Evolutionary conservation across 30 jellyfish, hydroid and myxozoan genomes (phyloP).

Genomic region (Morbakka virulenta): DNA sequence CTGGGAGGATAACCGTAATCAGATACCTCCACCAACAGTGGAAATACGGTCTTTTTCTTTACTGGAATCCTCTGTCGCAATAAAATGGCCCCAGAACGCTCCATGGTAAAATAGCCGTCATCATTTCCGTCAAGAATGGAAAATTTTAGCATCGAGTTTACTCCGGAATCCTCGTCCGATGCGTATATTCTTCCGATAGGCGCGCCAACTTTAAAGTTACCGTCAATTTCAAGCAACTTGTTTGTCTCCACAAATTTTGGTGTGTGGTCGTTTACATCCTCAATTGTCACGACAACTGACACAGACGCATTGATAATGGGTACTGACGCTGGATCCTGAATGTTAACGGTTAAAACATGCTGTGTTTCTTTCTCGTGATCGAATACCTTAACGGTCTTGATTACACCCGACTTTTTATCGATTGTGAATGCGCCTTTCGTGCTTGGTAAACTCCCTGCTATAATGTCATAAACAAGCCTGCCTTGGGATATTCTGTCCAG

Average conservation of each 20-base stretch:
- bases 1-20: no score
- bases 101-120: conserved; percentile 33
- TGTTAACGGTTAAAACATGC: conserved; percentile 41
- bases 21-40: conserved; percentile 49
- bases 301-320: conserved; percentile 15
- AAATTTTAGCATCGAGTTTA: conserved; percentile 56
- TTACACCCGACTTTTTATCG: conserved; percentile 16
- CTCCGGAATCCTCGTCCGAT: conserved; percentile 59
- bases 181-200: conserved; percentile 56
- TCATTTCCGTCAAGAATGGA: conserved; percentile 53
- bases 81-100: conserved; percentile 51
- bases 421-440: neutral
- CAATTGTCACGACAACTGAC: conserved; percentile 41
- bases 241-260: conserved; percentile 40
- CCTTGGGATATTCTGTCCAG: conserved; percentile 63
- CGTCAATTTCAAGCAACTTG: neutral
- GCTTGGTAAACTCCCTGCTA: conserved; percentile 20
- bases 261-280: conserved; percentile 59
- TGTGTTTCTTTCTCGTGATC: conserved; percentile 38
- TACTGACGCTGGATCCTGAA: conserved; percentile 31
- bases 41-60: conserved; percentile 5
- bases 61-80: conserved; percentile 25
- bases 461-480: conserved; percentile 10
- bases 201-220: conserved; percentile 16
- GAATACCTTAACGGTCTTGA: neutral